Evolutionary conservation across 2,888 invertebrate genomes (phyloP).

Genomic region (Hanleya hanleyi): DNA sequence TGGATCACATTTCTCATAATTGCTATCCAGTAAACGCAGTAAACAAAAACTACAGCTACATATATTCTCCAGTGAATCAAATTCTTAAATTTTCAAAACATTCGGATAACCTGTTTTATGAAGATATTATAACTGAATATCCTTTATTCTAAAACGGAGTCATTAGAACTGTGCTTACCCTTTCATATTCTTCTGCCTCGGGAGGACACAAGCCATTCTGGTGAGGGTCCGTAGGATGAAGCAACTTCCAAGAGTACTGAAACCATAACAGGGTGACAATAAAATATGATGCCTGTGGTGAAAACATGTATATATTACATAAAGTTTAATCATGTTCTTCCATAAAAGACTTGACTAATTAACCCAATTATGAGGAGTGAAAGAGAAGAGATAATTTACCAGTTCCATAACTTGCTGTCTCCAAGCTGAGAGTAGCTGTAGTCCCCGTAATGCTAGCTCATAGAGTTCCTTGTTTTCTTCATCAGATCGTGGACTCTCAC

Average conservation of each 20-base stretch:
- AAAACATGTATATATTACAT: no score
- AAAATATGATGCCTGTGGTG: no score
- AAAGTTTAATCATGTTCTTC: no score
- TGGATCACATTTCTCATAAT: background rate
- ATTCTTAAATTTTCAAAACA: no score
- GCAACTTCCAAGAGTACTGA: constrained; percentile 94
- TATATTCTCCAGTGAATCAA: background rate
- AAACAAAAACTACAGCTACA: background rate
- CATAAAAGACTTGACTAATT: no score
- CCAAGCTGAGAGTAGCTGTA: constrained; percentile 97
- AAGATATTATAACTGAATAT: no score
- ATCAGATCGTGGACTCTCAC: constrained; percentile 91
- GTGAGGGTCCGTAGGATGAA: constrained; percentile 98
- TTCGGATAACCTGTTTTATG: no score
- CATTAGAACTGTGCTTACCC: constrained; percentile 76
- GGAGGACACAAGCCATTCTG: constrained; percentile 95
- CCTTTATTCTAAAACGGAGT: background rate
- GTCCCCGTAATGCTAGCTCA: constrained; percentile 91
- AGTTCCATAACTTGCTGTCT: constrained; percentile 96
- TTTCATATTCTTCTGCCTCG: constrained; percentile 98
- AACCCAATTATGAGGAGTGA: no score
- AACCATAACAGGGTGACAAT: no score
- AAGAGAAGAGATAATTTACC: constrained; percentile 49
- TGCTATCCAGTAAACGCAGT: background rate
- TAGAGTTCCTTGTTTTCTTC: constrained; percentile 92